Evolutionary conservation across 2,797 vertebrate species (phyloP).

Genomic region (Aotus griseimembra): DNA sequence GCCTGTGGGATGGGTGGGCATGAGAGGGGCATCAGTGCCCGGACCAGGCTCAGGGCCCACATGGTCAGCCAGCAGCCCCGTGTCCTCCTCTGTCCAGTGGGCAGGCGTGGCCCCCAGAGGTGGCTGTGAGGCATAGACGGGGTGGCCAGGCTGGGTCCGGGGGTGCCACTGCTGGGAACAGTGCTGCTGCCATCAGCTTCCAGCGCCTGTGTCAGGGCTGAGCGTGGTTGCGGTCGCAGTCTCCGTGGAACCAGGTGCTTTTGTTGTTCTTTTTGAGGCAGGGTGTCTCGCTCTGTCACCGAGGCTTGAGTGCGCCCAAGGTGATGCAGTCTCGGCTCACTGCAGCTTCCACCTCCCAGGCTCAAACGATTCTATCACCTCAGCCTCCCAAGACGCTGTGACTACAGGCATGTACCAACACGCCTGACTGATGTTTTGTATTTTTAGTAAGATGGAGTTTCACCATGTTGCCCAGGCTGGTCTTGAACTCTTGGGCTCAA

Average conservation of each 20-base stretch:
- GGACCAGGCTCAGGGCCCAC: not conserved
- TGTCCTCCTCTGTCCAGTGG: not conserved
- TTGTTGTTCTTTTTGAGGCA: no score
- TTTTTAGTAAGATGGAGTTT: not conserved
- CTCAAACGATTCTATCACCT: no score
- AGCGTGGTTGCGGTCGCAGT: accelerated
- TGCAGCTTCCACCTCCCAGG: no score
- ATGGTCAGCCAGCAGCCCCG: accelerated
- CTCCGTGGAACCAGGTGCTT: not conserved
- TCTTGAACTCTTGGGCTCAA: not conserved
- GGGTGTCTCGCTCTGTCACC: no score
- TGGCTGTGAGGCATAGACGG: not conserved
- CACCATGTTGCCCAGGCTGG: not conserved
- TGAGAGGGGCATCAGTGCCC: not conserved
- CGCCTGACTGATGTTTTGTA: not conserved
- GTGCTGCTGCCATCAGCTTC: no score
- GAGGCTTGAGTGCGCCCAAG: no score
- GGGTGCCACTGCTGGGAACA: accelerated
- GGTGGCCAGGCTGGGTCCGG: not conserved
- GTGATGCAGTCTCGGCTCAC: no score
- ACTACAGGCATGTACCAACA: no score
- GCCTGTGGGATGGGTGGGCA: accelerated
- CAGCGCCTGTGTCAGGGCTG: not conserved
- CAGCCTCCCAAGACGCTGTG: no score
- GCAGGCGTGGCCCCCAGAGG: not conserved